These are phyloP conservation scores for Drosophila ficusphila DNA, from an alignment of 1,140 invertebrate species.

Conservation along the genomic window DNA sequence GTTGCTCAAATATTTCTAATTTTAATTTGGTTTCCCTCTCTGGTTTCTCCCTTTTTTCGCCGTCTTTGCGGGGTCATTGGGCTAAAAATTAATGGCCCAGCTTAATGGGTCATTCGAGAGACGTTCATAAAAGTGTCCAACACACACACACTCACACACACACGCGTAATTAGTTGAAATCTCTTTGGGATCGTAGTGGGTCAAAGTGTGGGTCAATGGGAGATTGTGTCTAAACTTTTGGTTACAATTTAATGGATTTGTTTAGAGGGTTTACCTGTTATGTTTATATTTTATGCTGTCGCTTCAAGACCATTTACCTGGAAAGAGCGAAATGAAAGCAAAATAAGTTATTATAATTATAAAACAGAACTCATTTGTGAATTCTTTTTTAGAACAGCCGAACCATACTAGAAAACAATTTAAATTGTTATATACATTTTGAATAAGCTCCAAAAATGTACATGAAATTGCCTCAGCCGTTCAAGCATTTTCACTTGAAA, in stretches of 20 bases:
- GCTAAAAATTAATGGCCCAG: slow-evolving; percentile 67
- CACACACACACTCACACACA: slow-evolving; percentile 36
- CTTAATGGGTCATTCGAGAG: slow-evolving; percentile 79
- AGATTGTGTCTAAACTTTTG: slow-evolving; percentile 28
- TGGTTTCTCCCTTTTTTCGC: slow-evolving; percentile 12
- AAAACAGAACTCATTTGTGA: not conserved
- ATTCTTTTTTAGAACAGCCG: too few species aligned
- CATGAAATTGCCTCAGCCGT: not conserved
- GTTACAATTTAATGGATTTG: slow-evolving; percentile 26
- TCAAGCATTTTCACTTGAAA: slow-evolving; percentile 15
- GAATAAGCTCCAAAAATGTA: not conserved
- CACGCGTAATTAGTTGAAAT: slow-evolving; percentile 58
- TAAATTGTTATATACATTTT: not conserved
- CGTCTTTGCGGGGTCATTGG: slow-evolving; percentile 65
- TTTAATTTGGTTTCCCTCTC: slow-evolving; percentile 54
- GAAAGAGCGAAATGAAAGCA: slow-evolving; percentile 18
- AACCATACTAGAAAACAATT: not conserved
- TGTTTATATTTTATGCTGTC: not conserved
- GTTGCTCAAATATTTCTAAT: slow-evolving; percentile 51
- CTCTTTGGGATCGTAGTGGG: slow-evolving; percentile 33
- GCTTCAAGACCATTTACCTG: slow-evolving; percentile 32
- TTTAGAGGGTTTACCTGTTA: slow-evolving; percentile 40
- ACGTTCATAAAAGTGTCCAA: slow-evolving; percentile 64
- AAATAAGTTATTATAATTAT: slow-evolving; percentile 2
- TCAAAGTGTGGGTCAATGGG: slow-evolving; percentile 46